Percentiles rank a stretch among this genome's conserved stretches.
These are phyloP conservation scores for Protophormia terraenovae DNA, from an alignment of 2,888 invertebrate genomes.

Conservation along the genomic window DNA sequence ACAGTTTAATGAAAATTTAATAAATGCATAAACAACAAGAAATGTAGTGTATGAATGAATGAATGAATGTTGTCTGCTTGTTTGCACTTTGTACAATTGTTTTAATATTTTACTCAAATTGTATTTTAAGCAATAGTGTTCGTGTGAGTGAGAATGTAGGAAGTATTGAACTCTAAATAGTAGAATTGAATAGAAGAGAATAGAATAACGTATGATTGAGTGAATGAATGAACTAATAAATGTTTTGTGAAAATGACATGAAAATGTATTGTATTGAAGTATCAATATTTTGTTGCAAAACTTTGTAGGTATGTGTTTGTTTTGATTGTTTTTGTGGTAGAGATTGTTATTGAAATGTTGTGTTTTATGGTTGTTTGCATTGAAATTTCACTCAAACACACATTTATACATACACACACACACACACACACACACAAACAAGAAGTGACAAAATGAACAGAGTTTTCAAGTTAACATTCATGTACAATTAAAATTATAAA, in stretches of 20 bases:
- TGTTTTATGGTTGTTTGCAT: slow-evolving; percentile 11
- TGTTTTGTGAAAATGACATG: slow-evolving; percentile 27
- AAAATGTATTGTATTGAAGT: slow-evolving; percentile 3
- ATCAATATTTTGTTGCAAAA: slow-evolving; percentile 25
- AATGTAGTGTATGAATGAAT: not conserved
- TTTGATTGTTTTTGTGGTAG: slow-evolving; percentile 3
- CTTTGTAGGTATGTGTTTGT: slow-evolving; percentile 9
- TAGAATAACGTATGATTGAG: not conserved
- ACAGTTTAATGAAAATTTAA: slow-evolving; percentile 6
- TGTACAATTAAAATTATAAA: not conserved
- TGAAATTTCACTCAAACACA: not conserved
- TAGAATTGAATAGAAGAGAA: not conserved
- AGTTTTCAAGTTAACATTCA: not conserved
- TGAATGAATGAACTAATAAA: not conserved
- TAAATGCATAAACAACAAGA: slow-evolving; percentile 4
- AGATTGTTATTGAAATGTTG: slow-evolving; percentile 1
- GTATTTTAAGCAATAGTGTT: slow-evolving; percentile 8
- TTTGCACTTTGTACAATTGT: slow-evolving; percentile 35
- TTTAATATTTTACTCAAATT: slow-evolving; percentile 9
- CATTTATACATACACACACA: too few species aligned
- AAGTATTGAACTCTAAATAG: slow-evolving; percentile 22
- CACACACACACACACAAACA: not conserved
- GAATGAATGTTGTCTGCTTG: slow-evolving; percentile 11
- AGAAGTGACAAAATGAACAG: not conserved
- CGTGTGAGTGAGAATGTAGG: not conserved